Evolutionary conservation across 2,113 vertebrate genomes (phyloP), one percentile per base, ranked within the genome.

Genomic region (Perca schrenkii): DNA sequence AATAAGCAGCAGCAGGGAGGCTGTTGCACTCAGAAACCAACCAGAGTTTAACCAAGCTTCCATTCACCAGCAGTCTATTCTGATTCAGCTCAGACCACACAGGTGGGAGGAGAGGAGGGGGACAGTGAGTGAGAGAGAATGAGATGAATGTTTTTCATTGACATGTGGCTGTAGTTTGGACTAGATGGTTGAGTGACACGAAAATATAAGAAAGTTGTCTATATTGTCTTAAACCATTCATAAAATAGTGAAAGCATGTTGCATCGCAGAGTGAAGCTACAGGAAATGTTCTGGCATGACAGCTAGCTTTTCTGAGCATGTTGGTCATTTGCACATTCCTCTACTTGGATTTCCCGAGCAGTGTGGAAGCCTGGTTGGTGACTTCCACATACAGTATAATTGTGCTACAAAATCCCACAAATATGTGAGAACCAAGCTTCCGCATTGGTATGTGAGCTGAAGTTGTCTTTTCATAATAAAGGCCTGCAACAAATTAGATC

Each of bases 1-100:
- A 93, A 87, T 87, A 89, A 86, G 85, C 88, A 91, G 62, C 82
- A 89, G 62, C 80, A 84, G 73, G 61, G 64, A 50, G 76, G 77
- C 60, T 28, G 36, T 77, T 68, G 56, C 49, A 64, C 34, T 40
- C 79, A 76, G 68, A 88, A 68, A 63, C 58, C 71, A 74, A 46
- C 36, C 63, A 74, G 61, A 77, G 79, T 66, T 85, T 68, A 77
- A 13, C 66, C 47, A 40, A 56, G 43, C 74, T 54, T 4, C 73
- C 52, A 73, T 83, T 88, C 77, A 88, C 8, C 54, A 70, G 72
- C 65, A 74, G 54, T 40, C 63, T 64, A 28, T 81, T 50, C 71
- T 63, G 69, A 80, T 77, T 85, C 68, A 85, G 67, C 73, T 78
- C 75, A 77, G 57, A 53, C 43, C 68, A 82, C 53, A 81, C 40